Evolutionary conservation across 2,888 invertebrate genomes (phyloP), one percentile per base, ranked within the genome.

Genomic region (Mactromeris polynyma): DNA sequence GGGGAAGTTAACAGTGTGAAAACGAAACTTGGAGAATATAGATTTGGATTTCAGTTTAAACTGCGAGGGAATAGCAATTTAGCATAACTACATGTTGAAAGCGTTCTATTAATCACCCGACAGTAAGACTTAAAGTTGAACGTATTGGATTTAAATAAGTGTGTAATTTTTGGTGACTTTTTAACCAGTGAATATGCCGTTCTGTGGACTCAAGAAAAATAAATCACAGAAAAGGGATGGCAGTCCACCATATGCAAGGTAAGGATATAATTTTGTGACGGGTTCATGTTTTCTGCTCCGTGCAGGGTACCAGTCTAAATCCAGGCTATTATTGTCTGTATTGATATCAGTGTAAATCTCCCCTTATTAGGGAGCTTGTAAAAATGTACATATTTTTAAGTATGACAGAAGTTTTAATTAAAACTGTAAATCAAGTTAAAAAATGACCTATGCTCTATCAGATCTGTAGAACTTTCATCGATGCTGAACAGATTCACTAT

Each of bases 211-310:
- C 6, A 83, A 80, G 38, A 83, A 89, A 38, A 58, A 78, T 31
- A 86, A 80, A 51, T 36, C 83, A 54, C 80, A 85, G 83, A 86
- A 89, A 69, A 64, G 89, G 80, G 83, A 79, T 54, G 26, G 73
- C 0, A 86, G 86, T n/a, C 89, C 89, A 19, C 79, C 89, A 9
- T 89, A 89, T 81, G 51, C 73, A 19, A 73, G 73, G 73, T 73
- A 73, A 73, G 73, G 26, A n/a, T 46, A 46, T 14, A 46, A 11
- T 46, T 46, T 11, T 46, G 11, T 46, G 46, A 46, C 17, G 46
- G 46, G 46, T 4, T 4, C n/a, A n/a, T n/a, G n/a, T n/a, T n/a
- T n/a, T n/a, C n/a, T n/a, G n/a, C n/a, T n/a, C n/a, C n/a, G n/a
- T n/a, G n/a, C n/a, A n/a, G n/a, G n/a, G n/a, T n/a, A n/a, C n/a